Conservation (phyloP, 2,797 vertebrate species). For the Arrhamphus sclerolepis region DNA sequence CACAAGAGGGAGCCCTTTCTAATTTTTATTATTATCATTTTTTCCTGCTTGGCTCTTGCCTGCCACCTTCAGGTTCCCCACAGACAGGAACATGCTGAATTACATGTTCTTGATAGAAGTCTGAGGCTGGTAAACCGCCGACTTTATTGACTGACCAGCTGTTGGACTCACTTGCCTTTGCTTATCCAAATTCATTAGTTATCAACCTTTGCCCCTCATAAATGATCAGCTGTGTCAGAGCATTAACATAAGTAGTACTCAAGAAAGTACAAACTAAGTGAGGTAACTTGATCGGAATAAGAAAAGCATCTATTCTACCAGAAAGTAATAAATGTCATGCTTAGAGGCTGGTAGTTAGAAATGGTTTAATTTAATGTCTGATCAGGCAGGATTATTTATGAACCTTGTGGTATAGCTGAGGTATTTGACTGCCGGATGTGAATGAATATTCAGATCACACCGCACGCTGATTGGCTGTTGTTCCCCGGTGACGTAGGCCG, state of each 20-base stretch:
- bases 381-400: neutral
- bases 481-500: conserved; percentile 62
- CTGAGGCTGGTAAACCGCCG: neutral
- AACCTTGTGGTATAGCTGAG: neutral
- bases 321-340: neutral
- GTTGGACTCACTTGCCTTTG: neutral
- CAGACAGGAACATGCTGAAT: neutral
- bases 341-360: neutral
- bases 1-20: conserved; percentile 62
- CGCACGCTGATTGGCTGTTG: conserved; percentile 65
- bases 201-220: neutral
- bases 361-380: neutral
- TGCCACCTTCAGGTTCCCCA: neutral
- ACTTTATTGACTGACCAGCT: conserved; percentile 3
- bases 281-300: too few relatives aligned
- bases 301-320: too few relatives aligned
- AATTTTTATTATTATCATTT: conserved; percentile 14
- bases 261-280: too few relatives aligned
- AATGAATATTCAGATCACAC: conserved; percentile 31
- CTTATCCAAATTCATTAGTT: neutral
- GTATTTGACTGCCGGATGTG: neutral
- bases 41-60: neutral
- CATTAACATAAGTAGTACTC: too few relatives aligned
- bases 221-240: neutral
- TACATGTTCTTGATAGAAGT: neutral